Percentiles rank a stretch among this genome's conserved stretches.
Conservation (phyloP, 2,797 vertebrate species). For the Simalia tracyae region DNA sequence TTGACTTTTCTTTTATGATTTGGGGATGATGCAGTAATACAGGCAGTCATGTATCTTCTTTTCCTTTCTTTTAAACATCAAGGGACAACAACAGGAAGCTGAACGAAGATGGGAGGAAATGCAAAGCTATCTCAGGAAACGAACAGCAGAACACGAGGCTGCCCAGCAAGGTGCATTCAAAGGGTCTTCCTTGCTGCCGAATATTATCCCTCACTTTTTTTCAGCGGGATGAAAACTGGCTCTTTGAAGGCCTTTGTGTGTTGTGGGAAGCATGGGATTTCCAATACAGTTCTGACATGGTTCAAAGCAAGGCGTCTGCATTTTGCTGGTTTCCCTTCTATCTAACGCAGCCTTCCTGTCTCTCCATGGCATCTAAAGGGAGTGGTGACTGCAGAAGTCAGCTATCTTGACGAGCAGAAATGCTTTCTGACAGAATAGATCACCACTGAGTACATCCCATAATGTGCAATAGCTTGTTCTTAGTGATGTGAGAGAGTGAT, state of each 20-base stretch:
- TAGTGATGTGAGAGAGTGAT: background rate
- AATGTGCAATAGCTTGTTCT: background rate
- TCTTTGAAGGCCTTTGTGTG: background rate
- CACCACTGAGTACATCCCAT: background rate
- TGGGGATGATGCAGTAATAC: background rate
- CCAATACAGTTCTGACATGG: background rate
- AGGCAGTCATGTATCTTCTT: slow-evolving; percentile 32
- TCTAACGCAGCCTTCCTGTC: background rate
- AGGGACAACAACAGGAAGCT: slow-evolving; percentile 91
- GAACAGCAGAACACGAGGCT: slow-evolving; percentile 88
- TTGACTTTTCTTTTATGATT: background rate
- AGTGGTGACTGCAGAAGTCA: background rate
- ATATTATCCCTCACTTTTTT: background rate
- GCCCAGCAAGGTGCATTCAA: slow-evolving; percentile 85
- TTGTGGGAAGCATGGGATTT: background rate
- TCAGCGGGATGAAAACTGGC: background rate
- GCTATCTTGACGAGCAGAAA: background rate
- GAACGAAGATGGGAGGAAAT: slow-evolving; percentile 94
- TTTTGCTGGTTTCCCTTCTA: background rate
- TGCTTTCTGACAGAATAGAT: background rate
- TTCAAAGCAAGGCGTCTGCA: background rate
- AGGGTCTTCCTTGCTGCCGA: background rate
- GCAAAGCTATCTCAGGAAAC: slow-evolving; percentile 88
- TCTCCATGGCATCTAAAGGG: background rate
- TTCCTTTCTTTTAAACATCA: slow-evolving; percentile 28